Base-by-base conservation (phyloP, 2,888 invertebrate genomes). In the Ellobium chinense region DNA sequence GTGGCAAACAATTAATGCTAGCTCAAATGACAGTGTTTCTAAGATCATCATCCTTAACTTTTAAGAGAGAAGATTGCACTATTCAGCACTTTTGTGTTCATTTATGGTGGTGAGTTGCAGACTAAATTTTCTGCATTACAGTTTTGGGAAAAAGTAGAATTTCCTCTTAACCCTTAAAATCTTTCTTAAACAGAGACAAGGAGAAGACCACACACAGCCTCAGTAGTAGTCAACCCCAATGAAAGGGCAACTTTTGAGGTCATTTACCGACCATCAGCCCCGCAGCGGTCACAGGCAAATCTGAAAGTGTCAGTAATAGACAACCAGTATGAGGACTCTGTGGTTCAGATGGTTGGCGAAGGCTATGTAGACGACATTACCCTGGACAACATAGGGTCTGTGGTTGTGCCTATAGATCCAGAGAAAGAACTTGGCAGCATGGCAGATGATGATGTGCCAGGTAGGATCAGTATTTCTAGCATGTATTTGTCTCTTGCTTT, bases 271-370 rank as follows among this genome's bases (percentile, higher is more conserved):
- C 92, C 93, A 0, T 78, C 75, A 4, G 74, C 82, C n/a, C 84
- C 90, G 5, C 89, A 89, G 81, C 86, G 92, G 58, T 92, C 91
- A 24, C 91, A 91, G 83, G 93, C 88, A 18, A 89, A 91, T 68
- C 86, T 95, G 60, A 93, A 93, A 46, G 84, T 95, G 34, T 92
- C 93, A 56, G 93, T 94, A 3, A 89, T 93, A 18, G 94, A 94
- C 86, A 95, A 95, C 92, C 95, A 95, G 65, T 95, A 94, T 86
- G 95, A 95, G 85, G 93, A 94, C 80, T 90, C 93, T n/a, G 91
- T 91, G 39, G 89, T 95, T n/a, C 90, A 93, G 86, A 85, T 93
- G 82, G 91, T 92, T 1, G 94, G 93, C 0, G 93, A 94, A 83
- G 93, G 94, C 31, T 94, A 94, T 84, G 87, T 89, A 63, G 94